phyloP scores from a whole-genome alignment of 1,140 invertebrate genomes.

The Anastrepha ludens region DNA sequence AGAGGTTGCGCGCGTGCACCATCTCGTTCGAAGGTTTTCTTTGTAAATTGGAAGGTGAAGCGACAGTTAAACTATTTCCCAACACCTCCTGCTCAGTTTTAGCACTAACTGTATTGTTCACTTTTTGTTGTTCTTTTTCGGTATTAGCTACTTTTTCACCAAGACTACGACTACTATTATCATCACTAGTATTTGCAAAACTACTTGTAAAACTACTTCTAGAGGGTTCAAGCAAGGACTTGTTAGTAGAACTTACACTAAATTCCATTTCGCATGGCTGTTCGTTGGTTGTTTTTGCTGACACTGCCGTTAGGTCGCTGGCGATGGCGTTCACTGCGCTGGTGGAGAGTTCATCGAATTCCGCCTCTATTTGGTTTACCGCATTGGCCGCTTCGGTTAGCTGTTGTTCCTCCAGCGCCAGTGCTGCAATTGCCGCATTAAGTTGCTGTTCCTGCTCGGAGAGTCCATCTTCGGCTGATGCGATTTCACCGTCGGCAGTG shows the following conservation, averaged over 20 bases:
- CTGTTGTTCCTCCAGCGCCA: slow-evolving; percentile 69
- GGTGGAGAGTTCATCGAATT: slow-evolving; percentile 67
- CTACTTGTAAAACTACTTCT: slow-evolving; percentile 61
- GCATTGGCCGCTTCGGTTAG: slow-evolving; percentile 70
- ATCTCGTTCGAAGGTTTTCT: slow-evolving; percentile 73
- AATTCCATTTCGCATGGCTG: slow-evolving; percentile 70
- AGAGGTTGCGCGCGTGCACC: slow-evolving; percentile 69
- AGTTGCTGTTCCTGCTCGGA: slow-evolving; percentile 68
- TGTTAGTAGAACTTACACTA: slow-evolving; percentile 75
- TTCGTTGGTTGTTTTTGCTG: slow-evolving; percentile 60
- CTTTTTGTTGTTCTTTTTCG: slow-evolving; percentile 41
- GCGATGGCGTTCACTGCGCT: slow-evolving; percentile 52
- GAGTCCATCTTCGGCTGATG: slow-evolving; percentile 11
- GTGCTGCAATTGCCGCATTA: slow-evolving; percentile 69
- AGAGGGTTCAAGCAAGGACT: slow-evolving; percentile 64
- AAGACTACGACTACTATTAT: slow-evolving; percentile 60
- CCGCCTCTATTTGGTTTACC: slow-evolving; percentile 71
- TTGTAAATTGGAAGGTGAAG: slow-evolving; percentile 64
- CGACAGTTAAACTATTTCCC: slow-evolving; percentile 57
- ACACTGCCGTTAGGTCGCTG: slow-evolving; percentile 43
- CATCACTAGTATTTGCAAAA: slow-evolving; percentile 19
- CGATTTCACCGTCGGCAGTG: slow-evolving; percentile 76
- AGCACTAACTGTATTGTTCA: slow-evolving; percentile 57
- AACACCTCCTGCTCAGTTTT: slow-evolving; percentile 59
- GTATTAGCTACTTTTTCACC: slow-evolving; percentile 51